phyloP scores from a whole-genome alignment of 92 coral and sea anemone species.

The Montipora capitata region DNA sequence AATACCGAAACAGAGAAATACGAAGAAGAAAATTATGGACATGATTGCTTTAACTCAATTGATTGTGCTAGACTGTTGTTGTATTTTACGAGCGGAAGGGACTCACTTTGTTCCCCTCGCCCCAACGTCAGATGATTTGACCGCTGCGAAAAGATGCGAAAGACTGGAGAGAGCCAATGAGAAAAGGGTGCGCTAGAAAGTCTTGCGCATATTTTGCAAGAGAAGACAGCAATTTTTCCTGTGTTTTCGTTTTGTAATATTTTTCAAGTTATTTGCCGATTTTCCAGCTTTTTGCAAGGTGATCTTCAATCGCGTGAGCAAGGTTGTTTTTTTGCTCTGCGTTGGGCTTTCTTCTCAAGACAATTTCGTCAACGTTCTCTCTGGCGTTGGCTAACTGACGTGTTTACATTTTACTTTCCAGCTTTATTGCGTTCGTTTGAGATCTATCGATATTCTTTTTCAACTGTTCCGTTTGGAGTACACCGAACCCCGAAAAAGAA shows the following conservation, averaged over 20 bases:
- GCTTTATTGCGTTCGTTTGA: constrained; percentile 2
- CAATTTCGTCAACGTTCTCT: neutral
- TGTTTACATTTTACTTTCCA: neutral
- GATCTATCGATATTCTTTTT: neutral
- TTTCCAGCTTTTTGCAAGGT: neutral
- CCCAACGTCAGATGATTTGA: no score
- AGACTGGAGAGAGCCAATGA: constrained; percentile 42
- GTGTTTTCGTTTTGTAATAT: neutral
- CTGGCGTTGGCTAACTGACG: constrained; percentile 48
- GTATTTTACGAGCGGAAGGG: no score
- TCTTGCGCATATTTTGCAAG: constrained; percentile 48
- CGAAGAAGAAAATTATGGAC: no score
- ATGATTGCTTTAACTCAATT: no score
- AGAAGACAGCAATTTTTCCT: neutral
- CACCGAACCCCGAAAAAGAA: neutral
- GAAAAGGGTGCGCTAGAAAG: neutral
- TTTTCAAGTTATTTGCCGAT: neutral
- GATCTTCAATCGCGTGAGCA: neutral
- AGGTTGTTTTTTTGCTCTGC: neutral
- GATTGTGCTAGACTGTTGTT: no score
- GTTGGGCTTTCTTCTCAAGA: neutral
- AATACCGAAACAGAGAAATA: no score
- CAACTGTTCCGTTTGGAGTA: neutral
- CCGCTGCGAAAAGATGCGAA: neutral
- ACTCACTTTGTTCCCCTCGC: no score